A percentile compares a stretch with the other conserved stretches of the same genome.
Evolutionary conservation across 37 sponge, comb jelly and placozoan genomes (phyloP).

Genomic region (Crambe crambe): DNA sequence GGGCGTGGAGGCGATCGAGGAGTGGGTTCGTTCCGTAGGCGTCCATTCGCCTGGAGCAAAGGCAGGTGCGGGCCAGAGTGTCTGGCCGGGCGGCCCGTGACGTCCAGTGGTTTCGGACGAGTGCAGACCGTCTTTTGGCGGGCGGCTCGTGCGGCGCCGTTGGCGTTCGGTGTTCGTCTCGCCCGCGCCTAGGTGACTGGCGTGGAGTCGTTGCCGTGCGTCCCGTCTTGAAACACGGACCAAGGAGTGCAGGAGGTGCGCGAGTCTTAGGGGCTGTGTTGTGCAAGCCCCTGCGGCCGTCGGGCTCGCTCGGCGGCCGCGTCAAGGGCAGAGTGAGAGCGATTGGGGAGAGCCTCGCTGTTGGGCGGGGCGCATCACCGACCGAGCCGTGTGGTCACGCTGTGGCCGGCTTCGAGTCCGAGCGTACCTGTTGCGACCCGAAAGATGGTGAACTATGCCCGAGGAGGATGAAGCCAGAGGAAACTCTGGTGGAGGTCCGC

Average conservation of each 20-base stretch:
- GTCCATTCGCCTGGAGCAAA: no score
- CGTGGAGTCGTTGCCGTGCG: no score
- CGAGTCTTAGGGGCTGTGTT: slow-evolving; percentile 71
- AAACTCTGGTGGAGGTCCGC: slow-evolving; percentile 81
- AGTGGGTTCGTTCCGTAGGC: no score
- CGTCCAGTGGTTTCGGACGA: no score
- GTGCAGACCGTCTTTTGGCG: slow-evolving; percentile 32
- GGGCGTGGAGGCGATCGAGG: no score
- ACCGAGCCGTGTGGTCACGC: slow-evolving; percentile 41
- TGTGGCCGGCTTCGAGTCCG: slow-evolving; percentile 60
- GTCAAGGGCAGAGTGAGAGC: no score
- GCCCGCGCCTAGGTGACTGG: no score
- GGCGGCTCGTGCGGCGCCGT: slow-evolving; percentile 26
- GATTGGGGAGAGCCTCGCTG: slow-evolving; percentile 51
- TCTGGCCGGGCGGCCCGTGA: no score
- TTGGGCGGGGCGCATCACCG: slow-evolving; percentile 46
- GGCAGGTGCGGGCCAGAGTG: no score
- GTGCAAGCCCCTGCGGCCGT: slow-evolving; percentile 51
- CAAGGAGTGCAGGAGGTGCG: slow-evolving; percentile 81
- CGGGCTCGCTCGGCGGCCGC: slow-evolving; percentile 1
- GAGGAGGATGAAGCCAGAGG: slow-evolving; percentile 76
- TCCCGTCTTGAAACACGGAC: slow-evolving; percentile 87
- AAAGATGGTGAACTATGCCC: slow-evolving; percentile 80
- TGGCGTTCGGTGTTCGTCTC: slow-evolving; percentile 23
- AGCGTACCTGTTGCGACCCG: slow-evolving; percentile 66